These are phyloP conservation scores for Melipona bicolor DNA, from an alignment of 2,888 invertebrate species.

Conservation along the genomic window DNA sequence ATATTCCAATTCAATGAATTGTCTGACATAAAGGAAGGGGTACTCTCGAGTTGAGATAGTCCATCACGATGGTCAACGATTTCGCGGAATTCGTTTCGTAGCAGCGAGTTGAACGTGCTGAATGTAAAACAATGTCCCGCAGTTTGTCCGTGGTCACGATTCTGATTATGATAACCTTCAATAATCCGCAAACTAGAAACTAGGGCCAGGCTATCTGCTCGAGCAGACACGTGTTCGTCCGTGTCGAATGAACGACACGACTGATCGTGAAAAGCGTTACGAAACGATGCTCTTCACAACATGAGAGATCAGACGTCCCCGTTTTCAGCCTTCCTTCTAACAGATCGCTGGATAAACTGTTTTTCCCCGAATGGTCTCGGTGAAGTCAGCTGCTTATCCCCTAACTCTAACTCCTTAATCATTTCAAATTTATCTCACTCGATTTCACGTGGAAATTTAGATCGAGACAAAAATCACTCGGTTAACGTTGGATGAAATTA, in stretches of 20 bases:
- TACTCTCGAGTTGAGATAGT: not conserved
- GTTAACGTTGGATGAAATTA: no score
- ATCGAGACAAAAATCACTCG: no score
- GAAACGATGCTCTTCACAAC: constrained; percentile 19
- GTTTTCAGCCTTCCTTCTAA: constrained; percentile 44
- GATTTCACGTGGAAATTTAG: no score
- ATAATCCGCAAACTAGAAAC: constrained; percentile 53
- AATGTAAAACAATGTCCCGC: constrained; percentile 38
- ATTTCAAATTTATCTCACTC: not conserved
- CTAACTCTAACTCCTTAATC: not conserved
- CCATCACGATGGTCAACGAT: not conserved
- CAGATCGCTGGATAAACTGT: constrained; percentile 10
- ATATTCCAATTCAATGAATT: not conserved
- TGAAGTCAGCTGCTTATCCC: not conserved
- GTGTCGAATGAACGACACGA: constrained; percentile 44
- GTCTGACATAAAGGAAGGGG: not conserved
- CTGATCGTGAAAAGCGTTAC: constrained; percentile 61
- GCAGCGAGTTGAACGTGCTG: not conserved
- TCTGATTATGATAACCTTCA: constrained; percentile 41
- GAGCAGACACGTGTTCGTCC: constrained; percentile 50
- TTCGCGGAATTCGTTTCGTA: constrained; percentile 32
- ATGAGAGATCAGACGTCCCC: constrained; percentile 52
- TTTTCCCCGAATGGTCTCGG: not conserved
- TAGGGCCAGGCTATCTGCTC: constrained; percentile 50
- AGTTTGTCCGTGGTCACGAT: constrained; percentile 42